phyloP scores from a whole-genome alignment of 92 coral and sea anemone genomes.

The Bergia sp. region DNA sequence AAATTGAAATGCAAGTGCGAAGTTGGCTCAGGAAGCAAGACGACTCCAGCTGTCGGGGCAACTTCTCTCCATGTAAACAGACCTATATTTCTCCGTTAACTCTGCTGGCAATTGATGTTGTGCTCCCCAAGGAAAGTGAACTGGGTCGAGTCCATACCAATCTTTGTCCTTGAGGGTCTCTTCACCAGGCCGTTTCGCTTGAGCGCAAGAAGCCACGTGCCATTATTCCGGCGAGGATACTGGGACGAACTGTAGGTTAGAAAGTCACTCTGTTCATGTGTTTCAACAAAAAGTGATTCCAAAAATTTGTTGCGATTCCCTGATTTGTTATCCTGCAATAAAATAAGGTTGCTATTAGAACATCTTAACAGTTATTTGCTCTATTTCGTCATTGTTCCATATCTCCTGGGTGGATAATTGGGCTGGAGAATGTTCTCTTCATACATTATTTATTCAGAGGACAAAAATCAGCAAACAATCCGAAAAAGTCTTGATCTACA shows the following conservation, averaged over 20 bases:
- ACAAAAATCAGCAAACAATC: no score
- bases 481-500: no score
- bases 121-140: conserved; percentile 34
- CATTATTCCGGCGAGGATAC: conserved; percentile 27
- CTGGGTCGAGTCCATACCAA: conserved; percentile 82
- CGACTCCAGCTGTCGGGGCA: no score
- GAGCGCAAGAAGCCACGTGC: conserved; percentile 68
- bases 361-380: background rate
- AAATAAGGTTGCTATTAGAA: background rate
- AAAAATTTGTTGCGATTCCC: background rate
- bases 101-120: background rate
- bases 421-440: no score
- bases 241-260: conserved; percentile 55
- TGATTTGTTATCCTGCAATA: conserved; percentile 1
- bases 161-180: conserved; percentile 62
- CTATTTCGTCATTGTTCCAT: background rate
- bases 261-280: conserved; percentile 61
- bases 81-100: background rate
- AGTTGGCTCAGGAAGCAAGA: no score
- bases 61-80: no score
- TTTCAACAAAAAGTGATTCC: conserved; percentile 66
- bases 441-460: no score
- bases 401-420: no score
- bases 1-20: no score
- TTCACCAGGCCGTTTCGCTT: conserved; percentile 71